A percentile compares a stretch with the other conserved stretches of the same genome.
These are phyloP conservation scores for Acrocephalus kingi DNA, from an alignment of 2,113 vertebrate genomes.

Conservation along the genomic window DNA sequence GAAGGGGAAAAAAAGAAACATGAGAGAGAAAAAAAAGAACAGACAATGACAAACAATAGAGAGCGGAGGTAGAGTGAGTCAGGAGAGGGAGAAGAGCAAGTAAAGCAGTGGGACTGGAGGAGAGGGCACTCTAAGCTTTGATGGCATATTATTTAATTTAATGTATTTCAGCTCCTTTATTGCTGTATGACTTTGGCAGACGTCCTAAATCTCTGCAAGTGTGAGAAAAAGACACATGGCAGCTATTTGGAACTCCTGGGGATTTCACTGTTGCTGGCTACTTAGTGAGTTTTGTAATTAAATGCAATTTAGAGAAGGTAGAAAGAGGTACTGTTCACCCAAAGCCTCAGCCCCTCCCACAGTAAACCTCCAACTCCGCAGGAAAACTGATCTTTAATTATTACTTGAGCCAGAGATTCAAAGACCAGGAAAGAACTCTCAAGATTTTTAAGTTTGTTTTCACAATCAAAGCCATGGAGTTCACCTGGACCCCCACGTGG, in stretches of 20 bases:
- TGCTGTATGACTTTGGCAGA: background rate
- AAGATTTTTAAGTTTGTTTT: background rate
- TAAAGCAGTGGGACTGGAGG: background rate
- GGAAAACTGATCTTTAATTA: background rate
- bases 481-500: background rate
- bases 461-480: background rate
- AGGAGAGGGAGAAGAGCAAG: background rate
- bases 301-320: conserved; percentile 43
- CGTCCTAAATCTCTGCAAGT: background rate
- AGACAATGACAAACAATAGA: background rate
- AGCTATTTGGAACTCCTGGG: conserved; percentile 28
- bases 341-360: conserved; percentile 7
- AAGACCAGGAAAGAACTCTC: background rate
- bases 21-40: background rate
- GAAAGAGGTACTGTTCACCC: background rate
- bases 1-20: background rate
- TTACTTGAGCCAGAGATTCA: background rate
- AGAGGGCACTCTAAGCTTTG: background rate
- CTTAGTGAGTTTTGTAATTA: conserved; percentile 28
- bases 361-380: background rate
- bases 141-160: background rate
- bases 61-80: background rate
- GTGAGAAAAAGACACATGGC: conserved; percentile 38
- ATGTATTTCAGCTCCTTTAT: conserved; percentile 20
- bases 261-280: conserved; percentile 13